Conservation (phyloP, 1,140 invertebrate species). For the Dufourea novaeangliae region DNA sequence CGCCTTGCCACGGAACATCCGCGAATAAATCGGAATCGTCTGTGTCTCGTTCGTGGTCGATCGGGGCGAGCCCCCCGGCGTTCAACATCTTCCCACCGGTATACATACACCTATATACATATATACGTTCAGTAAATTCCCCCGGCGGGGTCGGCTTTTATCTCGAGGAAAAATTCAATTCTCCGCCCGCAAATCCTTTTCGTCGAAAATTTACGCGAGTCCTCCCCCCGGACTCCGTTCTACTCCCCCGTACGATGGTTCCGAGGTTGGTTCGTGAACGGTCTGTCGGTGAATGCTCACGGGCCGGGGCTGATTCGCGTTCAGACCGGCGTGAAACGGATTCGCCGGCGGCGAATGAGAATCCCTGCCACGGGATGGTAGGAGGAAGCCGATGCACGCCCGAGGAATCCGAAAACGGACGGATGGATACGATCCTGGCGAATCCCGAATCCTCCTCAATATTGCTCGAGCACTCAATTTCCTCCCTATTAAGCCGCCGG, state of each 20-base stretch:
- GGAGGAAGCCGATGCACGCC: slow-evolving; percentile 75
- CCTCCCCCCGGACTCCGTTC: background rate
- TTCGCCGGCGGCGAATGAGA: slow-evolving; percentile 69
- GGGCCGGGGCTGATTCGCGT: slow-evolving; percentile 39
- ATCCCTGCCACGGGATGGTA: slow-evolving; percentile 62
- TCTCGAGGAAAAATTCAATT: slow-evolving; percentile 31
- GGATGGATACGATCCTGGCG: slow-evolving; percentile 76
- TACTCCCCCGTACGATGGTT: background rate
- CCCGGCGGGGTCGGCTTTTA: background rate
- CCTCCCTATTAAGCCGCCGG: slow-evolving; percentile 81
- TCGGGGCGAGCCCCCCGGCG: background rate
- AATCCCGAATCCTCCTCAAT: slow-evolving; percentile 81
- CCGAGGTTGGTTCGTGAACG: background rate
- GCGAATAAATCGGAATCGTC: background rate
- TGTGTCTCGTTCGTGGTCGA: background rate
- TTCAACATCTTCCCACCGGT: background rate
- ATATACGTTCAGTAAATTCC: background rate
- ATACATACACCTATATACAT: too few relatives aligned
- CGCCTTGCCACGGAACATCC: background rate
- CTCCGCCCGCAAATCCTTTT: slow-evolving; percentile 11
- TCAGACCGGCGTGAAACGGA: slow-evolving; percentile 56
- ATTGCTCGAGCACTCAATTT: slow-evolving; percentile 82
- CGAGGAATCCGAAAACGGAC: slow-evolving; percentile 78
- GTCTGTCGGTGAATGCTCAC: background rate
- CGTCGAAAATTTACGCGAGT: slow-evolving; percentile 36